phyloP scores from a whole-genome alignment of 2,113 vertebrate genomes.

The Clarias magur region DNA sequence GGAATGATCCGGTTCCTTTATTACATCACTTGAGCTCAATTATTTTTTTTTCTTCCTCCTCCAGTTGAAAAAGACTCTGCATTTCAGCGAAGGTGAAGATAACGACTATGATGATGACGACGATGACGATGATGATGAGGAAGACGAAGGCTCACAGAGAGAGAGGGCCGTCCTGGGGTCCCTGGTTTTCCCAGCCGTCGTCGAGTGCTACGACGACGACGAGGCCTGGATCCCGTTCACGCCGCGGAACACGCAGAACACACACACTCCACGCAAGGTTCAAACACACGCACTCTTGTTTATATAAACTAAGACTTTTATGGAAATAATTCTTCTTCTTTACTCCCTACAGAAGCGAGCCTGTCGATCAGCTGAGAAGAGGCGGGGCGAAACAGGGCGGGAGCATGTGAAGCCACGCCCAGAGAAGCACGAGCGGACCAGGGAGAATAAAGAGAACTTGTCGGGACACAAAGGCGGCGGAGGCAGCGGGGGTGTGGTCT shows the following conservation, averaged over 20 bases:
- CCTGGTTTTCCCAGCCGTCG: slow-evolving; percentile 58
- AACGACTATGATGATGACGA: slow-evolving; percentile 9
- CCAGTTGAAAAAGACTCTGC: slow-evolving; percentile 63
- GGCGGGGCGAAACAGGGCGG: slow-evolving; percentile 31
- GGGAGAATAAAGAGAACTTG: slow-evolving; percentile 83
- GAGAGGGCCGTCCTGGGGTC: slow-evolving; percentile 54
- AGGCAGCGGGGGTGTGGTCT: slow-evolving; percentile 56
- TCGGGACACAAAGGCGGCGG: slow-evolving; percentile 59
- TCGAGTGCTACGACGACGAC: slow-evolving; percentile 54
- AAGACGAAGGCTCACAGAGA: neutral
- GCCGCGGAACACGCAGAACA: slow-evolving; percentile 38
- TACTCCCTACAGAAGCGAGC: slow-evolving; percentile 53
- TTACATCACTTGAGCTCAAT: neutral
- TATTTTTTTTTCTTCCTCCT: neutral
- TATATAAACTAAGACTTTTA: too few species aligned
- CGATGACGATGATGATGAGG: neutral
- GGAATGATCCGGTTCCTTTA: too few species aligned
- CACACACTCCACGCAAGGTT: slow-evolving; percentile 42
- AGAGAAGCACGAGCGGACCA: slow-evolving; percentile 62
- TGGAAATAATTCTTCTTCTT: too few species aligned
- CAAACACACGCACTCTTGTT: too few species aligned
- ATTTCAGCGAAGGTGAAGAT: slow-evolving; percentile 52
- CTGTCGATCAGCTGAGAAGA: slow-evolving; percentile 58
- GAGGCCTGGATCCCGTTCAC: slow-evolving; percentile 46
- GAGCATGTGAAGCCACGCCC: slow-evolving; percentile 39